Conservation (phyloP, 2,888 invertebrate genomes). For the Mechanitis messenoides region DNA sequence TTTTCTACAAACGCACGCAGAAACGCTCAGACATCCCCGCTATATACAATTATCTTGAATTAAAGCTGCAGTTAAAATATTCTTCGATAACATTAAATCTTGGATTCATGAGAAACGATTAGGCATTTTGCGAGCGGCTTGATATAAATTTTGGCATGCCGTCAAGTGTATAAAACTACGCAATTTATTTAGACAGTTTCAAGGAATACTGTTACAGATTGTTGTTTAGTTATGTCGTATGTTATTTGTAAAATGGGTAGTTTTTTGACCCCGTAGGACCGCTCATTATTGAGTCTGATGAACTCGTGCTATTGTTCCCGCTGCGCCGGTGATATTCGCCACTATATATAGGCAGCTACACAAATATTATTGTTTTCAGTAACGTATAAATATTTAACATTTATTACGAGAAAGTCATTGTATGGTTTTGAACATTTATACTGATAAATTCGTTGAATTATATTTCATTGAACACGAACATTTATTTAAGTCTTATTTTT, state of each 20-base stretch:
- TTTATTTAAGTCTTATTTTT: too few species aligned
- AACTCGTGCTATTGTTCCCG: constrained; percentile 67
- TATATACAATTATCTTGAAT: constrained; percentile 22
- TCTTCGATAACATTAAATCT: constrained; percentile 15
- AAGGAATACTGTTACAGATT: constrained; percentile 50
- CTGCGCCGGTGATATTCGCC: constrained; percentile 43
- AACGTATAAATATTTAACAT: constrained; percentile 5
- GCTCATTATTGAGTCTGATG: constrained; percentile 72
- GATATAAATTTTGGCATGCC: constrained; percentile 42
- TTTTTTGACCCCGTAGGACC: constrained; percentile 72
- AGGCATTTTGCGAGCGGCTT: constrained; percentile 19
- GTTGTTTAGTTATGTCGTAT: constrained; percentile 45
- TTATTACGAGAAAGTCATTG: constrained; percentile 4
- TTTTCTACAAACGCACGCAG: constrained; percentile 49
- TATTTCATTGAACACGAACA: too few species aligned
- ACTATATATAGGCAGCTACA: constrained; percentile 32
- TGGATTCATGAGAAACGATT: constrained; percentile 20
- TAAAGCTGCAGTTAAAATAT: constrained; percentile 10
- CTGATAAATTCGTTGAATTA: too few species aligned
- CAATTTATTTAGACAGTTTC: constrained; percentile 36
- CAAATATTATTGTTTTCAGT: constrained; percentile 18
- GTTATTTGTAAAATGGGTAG: constrained; percentile 63
- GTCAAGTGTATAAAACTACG: constrained; percentile 44
- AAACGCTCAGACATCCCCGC: constrained; percentile 23
- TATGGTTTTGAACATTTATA: background rate